Conservation (phyloP, 2,888 invertebrate genomes). For the Conomelus anceps region DNA sequence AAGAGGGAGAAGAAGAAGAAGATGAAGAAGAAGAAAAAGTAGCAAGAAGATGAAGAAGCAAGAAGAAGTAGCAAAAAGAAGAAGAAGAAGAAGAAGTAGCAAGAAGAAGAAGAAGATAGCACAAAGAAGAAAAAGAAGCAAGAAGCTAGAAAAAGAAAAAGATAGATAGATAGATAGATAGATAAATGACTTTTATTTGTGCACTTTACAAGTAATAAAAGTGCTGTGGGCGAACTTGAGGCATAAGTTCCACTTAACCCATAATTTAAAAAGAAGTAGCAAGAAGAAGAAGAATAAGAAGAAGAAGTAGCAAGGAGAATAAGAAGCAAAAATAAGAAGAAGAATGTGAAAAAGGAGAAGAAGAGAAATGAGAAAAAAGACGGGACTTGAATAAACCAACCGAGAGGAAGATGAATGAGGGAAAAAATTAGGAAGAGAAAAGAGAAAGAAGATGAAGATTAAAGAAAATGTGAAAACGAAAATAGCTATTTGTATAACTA, state of each 20-base stretch:
- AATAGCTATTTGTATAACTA: too few relatives aligned
- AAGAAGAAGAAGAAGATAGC: not conserved
- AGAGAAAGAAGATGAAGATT: too few relatives aligned
- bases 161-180: not conserved
- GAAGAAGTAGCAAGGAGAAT: not conserved
- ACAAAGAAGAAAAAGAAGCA: not conserved
- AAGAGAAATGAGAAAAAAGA: too few relatives aligned
- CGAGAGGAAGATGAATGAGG: too few relatives aligned
- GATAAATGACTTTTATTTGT: too few relatives aligned
- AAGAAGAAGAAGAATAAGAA: not conserved
- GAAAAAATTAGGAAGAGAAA: too few relatives aligned
- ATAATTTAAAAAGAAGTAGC: not conserved
- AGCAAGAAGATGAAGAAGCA: not conserved
- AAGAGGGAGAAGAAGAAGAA: not conserved
- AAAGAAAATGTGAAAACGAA: too few relatives aligned
- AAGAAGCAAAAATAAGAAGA: not conserved
- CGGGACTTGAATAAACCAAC: too few relatives aligned
- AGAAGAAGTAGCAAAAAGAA: not conserved
- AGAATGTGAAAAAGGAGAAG: too few relatives aligned
- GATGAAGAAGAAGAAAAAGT: not conserved
- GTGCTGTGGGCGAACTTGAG: not conserved
- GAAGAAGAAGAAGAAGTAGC: not conserved
- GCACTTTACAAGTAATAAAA: not conserved
- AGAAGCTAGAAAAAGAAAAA: not conserved
- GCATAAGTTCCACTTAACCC: too few relatives aligned